phyloP scores from a whole-genome alignment of 2,797 vertebrate genomes.

The Falco peregrinus region DNA sequence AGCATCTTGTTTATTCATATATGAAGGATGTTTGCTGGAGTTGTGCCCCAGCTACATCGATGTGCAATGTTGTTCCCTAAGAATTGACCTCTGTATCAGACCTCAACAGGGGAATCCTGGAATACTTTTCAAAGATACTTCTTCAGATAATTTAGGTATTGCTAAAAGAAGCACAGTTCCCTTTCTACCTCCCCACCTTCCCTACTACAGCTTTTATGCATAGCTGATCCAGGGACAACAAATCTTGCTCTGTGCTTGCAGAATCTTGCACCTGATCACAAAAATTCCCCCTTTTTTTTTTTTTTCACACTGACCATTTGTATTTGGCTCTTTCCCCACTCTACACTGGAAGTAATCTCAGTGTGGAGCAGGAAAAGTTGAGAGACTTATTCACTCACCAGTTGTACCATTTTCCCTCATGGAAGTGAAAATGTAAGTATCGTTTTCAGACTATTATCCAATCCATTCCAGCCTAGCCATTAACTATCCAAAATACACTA shows the following conservation, averaged over 20 bases:
- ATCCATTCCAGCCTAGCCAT: background rate
- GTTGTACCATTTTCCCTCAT: background rate
- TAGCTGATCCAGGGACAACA: background rate
- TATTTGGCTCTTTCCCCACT: background rate
- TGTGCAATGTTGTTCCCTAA: accelerated
- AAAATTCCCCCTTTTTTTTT: background rate
- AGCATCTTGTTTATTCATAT: background rate
- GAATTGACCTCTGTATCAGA: background rate
- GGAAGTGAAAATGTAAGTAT: background rate
- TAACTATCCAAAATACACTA: background rate
- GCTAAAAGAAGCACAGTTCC: background rate
- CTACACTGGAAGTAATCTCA: background rate
- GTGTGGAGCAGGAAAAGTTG: background rate
- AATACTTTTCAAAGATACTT: background rate
- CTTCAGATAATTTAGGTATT: background rate
- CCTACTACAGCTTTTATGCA: background rate
- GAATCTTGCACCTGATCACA: background rate
- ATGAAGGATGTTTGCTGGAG: background rate
- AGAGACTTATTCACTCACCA: background rate
- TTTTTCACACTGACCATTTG: background rate
- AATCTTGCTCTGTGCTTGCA: background rate
- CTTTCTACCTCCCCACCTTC: background rate
- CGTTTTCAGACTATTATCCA: background rate
- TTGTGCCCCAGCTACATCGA: background rate
- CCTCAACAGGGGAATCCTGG: background rate